A percentile compares a stretch with the other conserved stretches of the same genome.
Conservation (phyloP, 1,140 invertebrate species). For the Solenopsis invicta region DNA sequence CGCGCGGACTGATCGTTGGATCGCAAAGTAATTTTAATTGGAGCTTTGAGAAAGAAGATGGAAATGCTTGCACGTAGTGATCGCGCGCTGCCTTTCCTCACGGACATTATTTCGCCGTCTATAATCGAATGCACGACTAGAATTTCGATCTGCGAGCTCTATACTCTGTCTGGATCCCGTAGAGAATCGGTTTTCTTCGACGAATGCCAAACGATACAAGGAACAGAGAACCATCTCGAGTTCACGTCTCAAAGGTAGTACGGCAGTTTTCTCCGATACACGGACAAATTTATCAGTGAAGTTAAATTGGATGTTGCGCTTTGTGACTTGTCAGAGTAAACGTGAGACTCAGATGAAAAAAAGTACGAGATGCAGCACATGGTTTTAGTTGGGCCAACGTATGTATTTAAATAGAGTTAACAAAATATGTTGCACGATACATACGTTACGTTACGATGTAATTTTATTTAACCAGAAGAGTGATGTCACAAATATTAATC, state of each 20-base stretch:
- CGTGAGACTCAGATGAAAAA: slow-evolving; percentile 31
- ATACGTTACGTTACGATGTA: background rate
- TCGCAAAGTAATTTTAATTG: slow-evolving; percentile 38
- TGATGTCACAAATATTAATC: too few relatives aligned
- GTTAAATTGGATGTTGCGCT: slow-evolving; percentile 61
- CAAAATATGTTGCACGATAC: background rate
- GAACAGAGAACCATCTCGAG: slow-evolving; percentile 35
- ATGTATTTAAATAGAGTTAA: background rate
- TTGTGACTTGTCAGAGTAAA: slow-evolving; percentile 39
- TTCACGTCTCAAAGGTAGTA: slow-evolving; percentile 48
- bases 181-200: slow-evolving; percentile 38
- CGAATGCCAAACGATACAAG: slow-evolving; percentile 48
- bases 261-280: slow-evolving; percentile 41
- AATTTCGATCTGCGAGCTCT: slow-evolving; percentile 57
- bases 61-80: slow-evolving; percentile 59
- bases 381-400: background rate
- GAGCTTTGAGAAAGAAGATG: slow-evolving; percentile 7
- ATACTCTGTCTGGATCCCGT: slow-evolving; percentile 4
- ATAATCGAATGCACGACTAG: slow-evolving; percentile 3
- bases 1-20: slow-evolving; percentile 35
- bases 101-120: slow-evolving; percentile 22
- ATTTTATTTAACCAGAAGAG: background rate
- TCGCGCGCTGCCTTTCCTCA: slow-evolving; percentile 19
- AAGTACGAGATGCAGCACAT: slow-evolving; percentile 43
- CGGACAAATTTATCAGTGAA: slow-evolving; percentile 58